A percentile compares a stretch with the other conserved stretches of the same genome.
phyloP scores from a whole-genome alignment of 2,797 vertebrate species.

The Centroberyx gerrardi region DNA sequence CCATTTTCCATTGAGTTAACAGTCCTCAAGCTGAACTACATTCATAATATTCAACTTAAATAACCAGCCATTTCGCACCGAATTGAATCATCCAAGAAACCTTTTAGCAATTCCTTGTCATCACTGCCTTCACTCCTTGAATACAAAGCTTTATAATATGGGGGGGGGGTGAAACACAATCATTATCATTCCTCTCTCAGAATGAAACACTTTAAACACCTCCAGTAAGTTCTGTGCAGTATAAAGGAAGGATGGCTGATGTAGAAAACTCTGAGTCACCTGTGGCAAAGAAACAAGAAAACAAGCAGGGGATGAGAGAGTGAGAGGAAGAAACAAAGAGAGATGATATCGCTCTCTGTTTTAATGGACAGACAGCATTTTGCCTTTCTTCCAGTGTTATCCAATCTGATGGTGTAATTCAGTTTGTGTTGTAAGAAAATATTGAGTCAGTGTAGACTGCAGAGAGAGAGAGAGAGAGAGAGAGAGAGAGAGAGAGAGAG shows the following conservation, averaged over 20 bases:
- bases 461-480: constrained; percentile 25
- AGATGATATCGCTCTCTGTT: constrained; percentile 44
- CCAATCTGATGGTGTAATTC: constrained; percentile 46
- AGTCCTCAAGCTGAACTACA: background rate
- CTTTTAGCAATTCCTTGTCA: background rate
- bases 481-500: constrained; percentile 11
- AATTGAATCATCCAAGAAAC: background rate
- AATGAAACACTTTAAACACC: constrained; percentile 29
- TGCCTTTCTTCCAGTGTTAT: constrained; percentile 49
- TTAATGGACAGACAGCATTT: constrained; percentile 43
- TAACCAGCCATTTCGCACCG: background rate
- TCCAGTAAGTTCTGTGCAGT: constrained; percentile 34
- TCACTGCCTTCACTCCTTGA: background rate
- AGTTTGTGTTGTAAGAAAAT: constrained; percentile 54
- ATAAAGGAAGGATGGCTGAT: constrained; percentile 37
- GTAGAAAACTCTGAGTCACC: constrained; percentile 45
- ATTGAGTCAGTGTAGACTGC: constrained; percentile 25
- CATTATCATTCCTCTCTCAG: background rate
- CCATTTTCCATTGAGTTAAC: background rate
- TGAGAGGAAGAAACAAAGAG: background rate
- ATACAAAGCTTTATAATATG: background rate
- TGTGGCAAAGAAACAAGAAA: constrained; percentile 44
- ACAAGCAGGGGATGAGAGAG: constrained; percentile 26
- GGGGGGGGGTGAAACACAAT: background rate
- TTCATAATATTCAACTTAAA: background rate